Conservation (phyloP, 2,113 vertebrate species). For the Promerops cafer region DNA sequence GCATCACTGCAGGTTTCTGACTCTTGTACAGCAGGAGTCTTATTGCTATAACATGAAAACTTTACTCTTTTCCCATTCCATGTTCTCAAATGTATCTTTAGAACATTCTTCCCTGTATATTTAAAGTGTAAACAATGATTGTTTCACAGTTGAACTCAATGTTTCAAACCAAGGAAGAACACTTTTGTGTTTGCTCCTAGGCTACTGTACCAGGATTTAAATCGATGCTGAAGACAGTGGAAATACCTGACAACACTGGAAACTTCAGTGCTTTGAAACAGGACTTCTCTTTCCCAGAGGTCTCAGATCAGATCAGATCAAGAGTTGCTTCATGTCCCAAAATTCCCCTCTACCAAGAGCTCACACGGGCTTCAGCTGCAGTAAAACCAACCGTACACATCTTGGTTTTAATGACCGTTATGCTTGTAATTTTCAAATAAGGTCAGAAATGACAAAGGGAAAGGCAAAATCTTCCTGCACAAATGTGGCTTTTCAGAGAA, state of each 20-base stretch:
- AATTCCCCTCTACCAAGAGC: slow-evolving; percentile 42
- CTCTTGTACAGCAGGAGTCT: not conserved
- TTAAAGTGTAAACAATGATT: not conserved
- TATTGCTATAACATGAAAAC: accelerated
- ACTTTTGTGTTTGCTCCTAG: slow-evolving; percentile 58
- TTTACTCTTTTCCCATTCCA: not conserved
- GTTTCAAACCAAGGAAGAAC: not conserved
- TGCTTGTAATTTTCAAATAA: slow-evolving; percentile 41
- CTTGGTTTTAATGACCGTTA: slow-evolving; percentile 1
- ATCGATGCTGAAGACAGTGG: slow-evolving; percentile 56
- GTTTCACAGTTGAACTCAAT: not conserved
- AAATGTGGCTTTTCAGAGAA: not conserved
- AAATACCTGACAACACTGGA: slow-evolving; percentile 40
- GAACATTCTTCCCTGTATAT: accelerated
- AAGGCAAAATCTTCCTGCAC: not conserved
- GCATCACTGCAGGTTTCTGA: not conserved
- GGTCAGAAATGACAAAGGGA: not conserved
- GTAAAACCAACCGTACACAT: slow-evolving; percentile 37
- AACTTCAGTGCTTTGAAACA: slow-evolving; percentile 68
- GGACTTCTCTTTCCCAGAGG: slow-evolving; percentile 63
- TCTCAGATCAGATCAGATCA: not conserved
- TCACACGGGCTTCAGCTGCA: slow-evolving; percentile 5
- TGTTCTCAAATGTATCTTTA: not conserved
- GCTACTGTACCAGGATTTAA: slow-evolving; percentile 61
- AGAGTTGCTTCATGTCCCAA: slow-evolving; percentile 33